Evolutionary conservation across 2,888 invertebrate species (phyloP), one percentile per base, ranked within the genome.

Genomic region (Hyposoter dolosus): DNA sequence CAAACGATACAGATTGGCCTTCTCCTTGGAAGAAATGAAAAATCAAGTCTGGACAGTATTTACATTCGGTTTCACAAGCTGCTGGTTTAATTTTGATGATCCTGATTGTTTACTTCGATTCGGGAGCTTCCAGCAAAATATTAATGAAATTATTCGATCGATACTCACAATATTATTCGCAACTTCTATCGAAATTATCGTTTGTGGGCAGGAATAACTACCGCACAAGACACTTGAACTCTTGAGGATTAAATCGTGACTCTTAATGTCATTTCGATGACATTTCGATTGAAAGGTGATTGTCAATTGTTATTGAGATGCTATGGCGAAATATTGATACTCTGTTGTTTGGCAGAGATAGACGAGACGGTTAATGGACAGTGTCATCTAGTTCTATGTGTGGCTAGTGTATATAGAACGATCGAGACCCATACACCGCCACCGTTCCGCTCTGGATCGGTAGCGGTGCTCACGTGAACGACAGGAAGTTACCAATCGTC

Each of bases 401-500:
- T 68, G 72, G 53, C 23, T 19, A 19, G 15, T 72, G 50, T 76
- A 43, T 79, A 63, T 77, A 78, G 74, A 69, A 76, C 45, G 56
- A 72, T 68, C 76, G 80, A 75, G 82, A 85, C 82, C 77, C 79
- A 72, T 77, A 81, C 78, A 83, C 65, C 65, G 86, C 53, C 83
- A 88, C 84, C 88, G 89, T 89, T 90, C 87, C 90, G 90, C 89
- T 91, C 89, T 91, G 91, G 83, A 86, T 86, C 83, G 81, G 86
- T 81, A 81, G 74, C 91, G 91, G 89, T 90, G 91, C 90, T 93
- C 93, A 93, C 93, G 93, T 93, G 93, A 93, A 91, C 91, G 91
- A 91, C 94, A 93, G 94, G 94, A 94, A 94, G 92, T 92, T 90
- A 90, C 92, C 94, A 94, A 94, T 94, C 94, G 94, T 93, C 94